Evolutionary conservation across 2,113 vertebrate genomes (phyloP).

Genomic region (Triplophysa tibetana): DNA sequence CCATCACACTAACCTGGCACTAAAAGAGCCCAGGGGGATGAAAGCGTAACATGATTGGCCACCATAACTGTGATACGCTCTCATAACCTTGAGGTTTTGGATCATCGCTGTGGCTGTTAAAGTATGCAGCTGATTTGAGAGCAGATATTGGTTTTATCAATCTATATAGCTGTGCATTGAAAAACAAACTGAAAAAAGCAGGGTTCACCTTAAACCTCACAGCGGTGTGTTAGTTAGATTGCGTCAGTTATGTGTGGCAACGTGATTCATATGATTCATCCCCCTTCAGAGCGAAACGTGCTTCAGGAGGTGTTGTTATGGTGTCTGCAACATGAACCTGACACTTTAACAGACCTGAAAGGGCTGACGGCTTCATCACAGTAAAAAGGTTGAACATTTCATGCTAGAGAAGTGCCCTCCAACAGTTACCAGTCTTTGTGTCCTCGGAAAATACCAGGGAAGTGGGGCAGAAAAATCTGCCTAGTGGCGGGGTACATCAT

Average conservation of each 20-base stretch:
- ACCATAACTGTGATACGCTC: constrained; percentile 1
- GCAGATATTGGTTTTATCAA: constrained; percentile 1
- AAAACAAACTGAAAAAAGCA: neutral
- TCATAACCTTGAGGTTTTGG: constrained; percentile 28
- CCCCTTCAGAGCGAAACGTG: constrained; percentile 9
- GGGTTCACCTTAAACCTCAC: neutral
- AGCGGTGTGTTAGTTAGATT: constrained; percentile 2
- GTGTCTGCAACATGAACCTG: constrained; percentile 15
- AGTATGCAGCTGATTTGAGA: neutral
- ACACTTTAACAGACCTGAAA: constrained; percentile 1
- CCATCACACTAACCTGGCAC: constrained; percentile 37
- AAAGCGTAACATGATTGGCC: constrained; percentile 25
- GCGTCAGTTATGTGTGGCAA: neutral
- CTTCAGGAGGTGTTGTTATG: constrained; percentile 28
- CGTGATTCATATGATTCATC: constrained; percentile 15
- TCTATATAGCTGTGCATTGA: constrained; percentile 7
- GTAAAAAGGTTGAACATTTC: constrained; percentile 46
- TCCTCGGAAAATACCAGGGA: constrained; percentile 53
- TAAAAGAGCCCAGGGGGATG: constrained; percentile 5
- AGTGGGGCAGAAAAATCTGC: constrained; percentile 50
- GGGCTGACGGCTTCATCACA: constrained; percentile 22
- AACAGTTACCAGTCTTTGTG: constrained; percentile 47
- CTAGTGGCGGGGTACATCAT: constrained; percentile 1
- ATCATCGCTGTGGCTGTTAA: constrained; percentile 4
- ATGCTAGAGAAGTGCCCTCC: constrained; percentile 32